Percentiles rank a stretch among this genome's conserved stretches.
Evolutionary conservation across 2,888 invertebrate species (phyloP).

Genomic region (Celastrina argiolus): DNA sequence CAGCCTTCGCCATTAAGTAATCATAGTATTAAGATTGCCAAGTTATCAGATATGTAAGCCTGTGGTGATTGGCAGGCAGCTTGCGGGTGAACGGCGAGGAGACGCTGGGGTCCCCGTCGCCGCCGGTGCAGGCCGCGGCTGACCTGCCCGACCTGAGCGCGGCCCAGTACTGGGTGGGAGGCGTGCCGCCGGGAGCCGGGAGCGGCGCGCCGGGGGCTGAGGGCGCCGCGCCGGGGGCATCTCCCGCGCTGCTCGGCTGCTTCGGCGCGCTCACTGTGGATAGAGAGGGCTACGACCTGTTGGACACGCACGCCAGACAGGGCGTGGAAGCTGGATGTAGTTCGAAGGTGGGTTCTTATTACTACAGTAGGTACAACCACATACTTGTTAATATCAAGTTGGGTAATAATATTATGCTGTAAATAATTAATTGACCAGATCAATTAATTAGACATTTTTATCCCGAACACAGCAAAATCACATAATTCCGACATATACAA

Average conservation of each 20-base stretch:
- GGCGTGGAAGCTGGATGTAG: constrained; percentile 86
- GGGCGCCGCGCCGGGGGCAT: constrained; percentile 72
- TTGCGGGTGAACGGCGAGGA: constrained; percentile 85
- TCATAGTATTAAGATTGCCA: neutral
- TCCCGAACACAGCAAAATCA: too few relatives aligned
- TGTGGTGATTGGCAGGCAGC: constrained; percentile 64
- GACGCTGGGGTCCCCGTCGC: constrained; percentile 81
- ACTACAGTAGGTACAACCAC: neutral
- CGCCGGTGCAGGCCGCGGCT: constrained; percentile 75
- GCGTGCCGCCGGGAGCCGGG: constrained; percentile 84
- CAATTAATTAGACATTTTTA: too few relatives aligned
- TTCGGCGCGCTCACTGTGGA: constrained; percentile 86
- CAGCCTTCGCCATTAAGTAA: too few relatives aligned
- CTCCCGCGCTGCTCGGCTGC: constrained; percentile 85
- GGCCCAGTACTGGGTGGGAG: constrained; percentile 89
- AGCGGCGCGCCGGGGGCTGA: constrained; percentile 80
- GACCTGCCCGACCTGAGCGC: constrained; percentile 82
- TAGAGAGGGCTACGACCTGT: constrained; percentile 83
- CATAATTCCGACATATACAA: too few relatives aligned
- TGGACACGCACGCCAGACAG: constrained; percentile 81
- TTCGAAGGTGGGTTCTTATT: constrained; percentile 75
- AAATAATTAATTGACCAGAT: too few relatives aligned
- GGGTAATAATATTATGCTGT: too few relatives aligned
- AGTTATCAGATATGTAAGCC: constrained; percentile 37
- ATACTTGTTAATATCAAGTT: neutral